Base-by-base conservation (phyloP, 1,140 invertebrate genomes). In the Platyscapa corneri region DNA sequence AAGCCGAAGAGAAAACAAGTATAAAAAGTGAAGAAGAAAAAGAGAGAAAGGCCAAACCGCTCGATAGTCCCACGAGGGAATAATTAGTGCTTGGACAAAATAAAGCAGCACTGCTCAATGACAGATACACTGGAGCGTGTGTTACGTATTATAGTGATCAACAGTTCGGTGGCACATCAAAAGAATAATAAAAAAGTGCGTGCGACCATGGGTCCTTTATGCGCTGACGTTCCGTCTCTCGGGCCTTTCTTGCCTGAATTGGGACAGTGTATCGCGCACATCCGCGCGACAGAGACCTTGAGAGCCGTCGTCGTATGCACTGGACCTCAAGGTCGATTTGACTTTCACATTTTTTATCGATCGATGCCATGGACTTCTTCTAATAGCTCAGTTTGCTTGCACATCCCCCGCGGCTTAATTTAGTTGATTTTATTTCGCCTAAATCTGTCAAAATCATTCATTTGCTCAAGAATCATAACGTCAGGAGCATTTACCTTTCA, bases 261-360 rank as follows among this genome's bases (percentile, higher is more conserved):
- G 77, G 84, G 80, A 79, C 80, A 78, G 53, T 72, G 39, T n/a
- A 56, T 39, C 49, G 72, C 64, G 72, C 76, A 23, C 60, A 78
- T 79, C 75, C 30, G 75, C 42, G 76, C 49, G 10, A 56, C 80
- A 0, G 53, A 2, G 7, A 46, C 78, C 64, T 80, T 84, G 83
- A 34, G 20, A 32, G 3, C 82, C 27, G 23, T 37, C 32, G 2
- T 27, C 18, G n/a, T n/a, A n/a, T n/a, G n/a, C n/a, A n/a, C n/a
- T n/a, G n/a, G 65, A 37, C 77, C 49, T 82, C 84, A 82, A 86
- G 84, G 84, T 70, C 74, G 27, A 82, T 78, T 67, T 82, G 79
- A 78, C 84, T 86, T 86, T 86, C 74, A 77, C 80, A 75, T 82
- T 64, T 53, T 80, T 65, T 42, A 0, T 67, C 60, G 23, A 72